Base-by-base conservation (phyloP, 2,888 invertebrate genomes). In the Camptogramma bilineatum region DNA sequence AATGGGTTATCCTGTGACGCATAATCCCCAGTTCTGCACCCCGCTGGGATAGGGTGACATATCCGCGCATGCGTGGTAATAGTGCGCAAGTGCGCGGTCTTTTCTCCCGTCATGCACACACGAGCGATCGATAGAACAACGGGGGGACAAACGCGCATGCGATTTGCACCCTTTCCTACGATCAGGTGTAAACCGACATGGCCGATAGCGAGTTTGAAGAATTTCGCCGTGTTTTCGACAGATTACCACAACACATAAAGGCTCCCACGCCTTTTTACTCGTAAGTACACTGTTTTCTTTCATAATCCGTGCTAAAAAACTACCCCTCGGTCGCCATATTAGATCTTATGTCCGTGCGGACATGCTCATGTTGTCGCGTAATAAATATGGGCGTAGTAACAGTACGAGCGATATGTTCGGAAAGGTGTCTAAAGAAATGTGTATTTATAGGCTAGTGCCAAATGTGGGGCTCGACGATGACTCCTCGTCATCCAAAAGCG, bases 191-290 rank as follows among this genome's bases (percentile, higher is more conserved):
- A 84, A 90, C 84, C 94, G 94, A 94, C 93, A 98, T 98, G 98
- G 98, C 97, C 82, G 98, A 98, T 94, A 96, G 96, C 88, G 98
- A 98, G 93, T 98, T 97, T 93, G 98, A 98, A 92, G 97, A 98
- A 94, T 97, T 98, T 94, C 96, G 96, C 81, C 96, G 96, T 81
- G 96, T 96, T 87, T 97, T 97, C 89, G 97, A 97, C 81, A 95
- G 95, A 91, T 93, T 96, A 86, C 96, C 96, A 66, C 96, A 96
- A 84, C 96, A 96, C 80, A 95, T 95, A 73, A 96, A 95, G 85
- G 96, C 96, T 55, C 95, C 97, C 59, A 95, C 96, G 76, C 96
- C 97, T 64, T 97, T 96, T 91, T 98, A 98, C 90, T 97, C 97
- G 98, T 98, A 95, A 97, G 97, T 96, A 76, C 62, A 77, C 47